Percentiles rank a stretch among this genome's conserved stretches.
These are phyloP conservation scores for Steinernema scapterisci DNA, from an alignment of 2,888 invertebrate species.

Conservation along the genomic window DNA sequence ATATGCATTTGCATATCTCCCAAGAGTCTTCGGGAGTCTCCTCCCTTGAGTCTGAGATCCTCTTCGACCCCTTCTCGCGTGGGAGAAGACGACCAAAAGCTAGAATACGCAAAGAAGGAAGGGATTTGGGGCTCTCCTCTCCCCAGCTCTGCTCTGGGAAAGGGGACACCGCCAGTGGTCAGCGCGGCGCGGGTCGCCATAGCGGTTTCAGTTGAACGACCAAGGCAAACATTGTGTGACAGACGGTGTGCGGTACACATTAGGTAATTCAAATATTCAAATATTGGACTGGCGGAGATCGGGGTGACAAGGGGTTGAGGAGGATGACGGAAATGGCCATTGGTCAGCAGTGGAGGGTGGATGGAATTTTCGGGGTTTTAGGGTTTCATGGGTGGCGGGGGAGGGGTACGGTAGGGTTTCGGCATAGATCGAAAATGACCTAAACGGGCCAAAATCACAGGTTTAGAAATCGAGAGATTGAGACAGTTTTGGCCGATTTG, in stretches of 20 bases:
- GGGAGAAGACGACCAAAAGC: background rate
- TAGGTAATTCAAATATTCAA: slow-evolving; percentile 30
- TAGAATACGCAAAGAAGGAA: background rate
- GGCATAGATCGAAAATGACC: no score
- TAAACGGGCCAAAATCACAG: no score
- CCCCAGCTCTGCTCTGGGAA: slow-evolving; percentile 13
- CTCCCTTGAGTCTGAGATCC: background rate
- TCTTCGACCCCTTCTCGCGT: no score
- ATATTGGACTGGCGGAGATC: slow-evolving; percentile 29
- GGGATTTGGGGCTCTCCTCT: slow-evolving; percentile 10
- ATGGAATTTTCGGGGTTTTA: background rate
- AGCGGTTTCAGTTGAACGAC: slow-evolving; percentile 32
- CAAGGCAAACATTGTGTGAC: slow-evolving; percentile 30
- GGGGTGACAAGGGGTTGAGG: background rate
- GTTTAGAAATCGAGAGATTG: no score
- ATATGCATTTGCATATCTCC: slow-evolving; percentile 22
- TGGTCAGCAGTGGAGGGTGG: background rate
- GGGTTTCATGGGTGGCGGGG: background rate
- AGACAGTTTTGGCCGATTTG: no score
- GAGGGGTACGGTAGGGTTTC: background rate
- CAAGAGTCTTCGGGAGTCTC: no score
- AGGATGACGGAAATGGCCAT: slow-evolving; percentile 1
- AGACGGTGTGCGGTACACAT: slow-evolving; percentile 33
- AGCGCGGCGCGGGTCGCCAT: background rate
- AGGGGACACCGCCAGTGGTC: slow-evolving; percentile 14